Base-by-base conservation (phyloP, 2,888 invertebrate species). In the Xestia rhomboidea region DNA sequence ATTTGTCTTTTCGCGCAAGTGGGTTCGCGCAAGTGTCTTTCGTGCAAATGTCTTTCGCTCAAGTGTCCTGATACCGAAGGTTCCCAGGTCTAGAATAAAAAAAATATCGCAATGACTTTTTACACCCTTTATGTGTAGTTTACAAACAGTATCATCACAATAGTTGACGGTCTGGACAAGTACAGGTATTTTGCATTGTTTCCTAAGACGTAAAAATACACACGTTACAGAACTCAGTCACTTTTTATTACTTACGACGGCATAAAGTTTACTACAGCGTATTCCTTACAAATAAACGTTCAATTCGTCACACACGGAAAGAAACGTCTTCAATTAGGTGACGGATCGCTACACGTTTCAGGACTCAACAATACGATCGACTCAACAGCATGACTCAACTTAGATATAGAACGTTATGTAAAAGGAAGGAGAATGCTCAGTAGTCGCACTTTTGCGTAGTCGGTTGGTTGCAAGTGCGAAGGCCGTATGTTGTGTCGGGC, bases 311-410 rank as follows among this genome's bases (percentile, higher is more conserved):
- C 70, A 63, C 70, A 75, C 38, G 57, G n/a, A 62, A 54, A 34
- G 67, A 71, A 66, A 71, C 21, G 38, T 75, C 62, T 75, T 75
- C 67, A 71, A 82, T 77, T 66, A 73, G 62, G 69, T 70, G 72
- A 70, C 30, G 38, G 62, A 70, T 57, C 46, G 34, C 24, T 68
- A 44, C 24, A 27, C 24, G 41, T 64, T 73, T 51, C 46, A 68
- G 11, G 44, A 30, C 69, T 49, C 34, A 41, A 38, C 49, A 57
- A 15, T 44, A 46, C 30, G 51, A 46, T 44, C 7, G 64, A 66
- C 24, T 44, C n/a, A n/a, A 51, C 30, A 13, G 63, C 49, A 2
- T 46, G 24, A n/a, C 30, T 30, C 27, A 51, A 15, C 38, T 46
- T 15, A 6, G 24, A 21, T 41, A 49, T 41, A n/a, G 15, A 64